These are phyloP conservation scores for Pteropus alecto DNA, from an alignment of 2,113 vertebrate species.

Conservation along the genomic window DNA sequence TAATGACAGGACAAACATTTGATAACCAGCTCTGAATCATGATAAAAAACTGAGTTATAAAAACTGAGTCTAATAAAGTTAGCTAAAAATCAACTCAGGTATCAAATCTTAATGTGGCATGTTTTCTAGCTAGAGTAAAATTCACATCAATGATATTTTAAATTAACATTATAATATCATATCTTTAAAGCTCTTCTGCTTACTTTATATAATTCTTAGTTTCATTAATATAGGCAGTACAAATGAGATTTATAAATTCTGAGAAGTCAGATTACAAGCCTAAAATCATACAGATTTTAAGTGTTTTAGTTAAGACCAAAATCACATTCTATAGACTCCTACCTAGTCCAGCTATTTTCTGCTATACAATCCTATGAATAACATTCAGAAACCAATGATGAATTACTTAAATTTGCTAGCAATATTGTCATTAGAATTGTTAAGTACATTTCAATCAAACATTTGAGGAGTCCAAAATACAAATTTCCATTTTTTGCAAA, in stretches of 20 bases:
- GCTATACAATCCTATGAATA: background rate
- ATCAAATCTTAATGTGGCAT: conserved; percentile 18
- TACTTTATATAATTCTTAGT: background rate
- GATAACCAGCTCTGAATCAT: background rate
- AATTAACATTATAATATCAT: background rate
- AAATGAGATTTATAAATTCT: conserved; percentile 36
- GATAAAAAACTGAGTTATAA: background rate
- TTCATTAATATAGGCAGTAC: background rate
- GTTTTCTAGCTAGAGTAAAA: conserved; percentile 35
- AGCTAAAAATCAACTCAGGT: background rate
- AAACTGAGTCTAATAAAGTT: background rate
- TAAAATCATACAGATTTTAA: background rate
- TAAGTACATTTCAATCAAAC: conserved; percentile 13
- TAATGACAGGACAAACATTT: background rate
- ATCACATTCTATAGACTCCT: background rate
- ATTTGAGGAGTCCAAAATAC: background rate
- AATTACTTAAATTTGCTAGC: background rate
- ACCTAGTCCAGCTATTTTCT: background rate
- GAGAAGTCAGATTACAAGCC: background rate
- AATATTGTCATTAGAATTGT: background rate
- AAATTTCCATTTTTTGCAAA: conserved; percentile 19
- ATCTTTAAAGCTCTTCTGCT: background rate
- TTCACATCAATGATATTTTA: conserved; percentile 13
- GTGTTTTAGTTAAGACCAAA: background rate
- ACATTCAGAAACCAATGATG: conserved; percentile 20